A percentile compares a stretch with the other conserved stretches of the same genome.
Evolutionary conservation across 2,888 invertebrate genomes (phyloP).

Genomic region (Leptodirus hochenwartii): DNA sequence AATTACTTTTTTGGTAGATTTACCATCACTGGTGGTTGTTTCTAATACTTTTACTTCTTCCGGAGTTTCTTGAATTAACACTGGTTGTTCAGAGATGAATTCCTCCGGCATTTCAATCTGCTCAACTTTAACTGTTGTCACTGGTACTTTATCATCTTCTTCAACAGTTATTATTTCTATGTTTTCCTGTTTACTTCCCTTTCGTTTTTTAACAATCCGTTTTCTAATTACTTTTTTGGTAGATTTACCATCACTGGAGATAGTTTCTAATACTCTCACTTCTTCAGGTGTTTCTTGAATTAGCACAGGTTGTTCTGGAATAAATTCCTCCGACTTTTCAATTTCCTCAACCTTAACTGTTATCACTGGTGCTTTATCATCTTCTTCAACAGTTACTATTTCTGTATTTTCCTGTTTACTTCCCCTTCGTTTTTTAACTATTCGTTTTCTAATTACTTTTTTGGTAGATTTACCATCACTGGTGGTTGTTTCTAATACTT

Average conservation of each 20-base stretch:
- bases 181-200: constrained; percentile 25
- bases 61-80: constrained; percentile 16
- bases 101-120: constrained; percentile 19
- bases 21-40: constrained; percentile 10
- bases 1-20: constrained; percentile 13
- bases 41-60: constrained; percentile 15
- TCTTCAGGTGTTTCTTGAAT: constrained; percentile 18
- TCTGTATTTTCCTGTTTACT: constrained; percentile 27
- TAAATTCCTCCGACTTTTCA: constrained; percentile 14
- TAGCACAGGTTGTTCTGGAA: constrained; percentile 15
- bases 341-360: constrained; percentile 13
- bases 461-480: constrained; percentile 12
- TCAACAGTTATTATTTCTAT: constrained; percentile 28
- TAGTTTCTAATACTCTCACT: constrained; percentile 14
- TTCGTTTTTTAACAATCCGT: constrained; percentile 25
- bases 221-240: constrained; percentile 23
- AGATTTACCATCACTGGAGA: constrained; percentile 13
- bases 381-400: constrained; percentile 27
- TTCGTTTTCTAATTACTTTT: constrained; percentile 10
- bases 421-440: constrained; percentile 12
- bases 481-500: constrained; percentile 12
- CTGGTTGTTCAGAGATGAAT: constrained; percentile 17
- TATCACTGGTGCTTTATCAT: constrained; percentile 17
- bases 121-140: constrained; percentile 23
- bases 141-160: constrained; percentile 21